phyloP scores from a whole-genome alignment of 2,888 invertebrate genomes.

The Nycteola revayana region DNA sequence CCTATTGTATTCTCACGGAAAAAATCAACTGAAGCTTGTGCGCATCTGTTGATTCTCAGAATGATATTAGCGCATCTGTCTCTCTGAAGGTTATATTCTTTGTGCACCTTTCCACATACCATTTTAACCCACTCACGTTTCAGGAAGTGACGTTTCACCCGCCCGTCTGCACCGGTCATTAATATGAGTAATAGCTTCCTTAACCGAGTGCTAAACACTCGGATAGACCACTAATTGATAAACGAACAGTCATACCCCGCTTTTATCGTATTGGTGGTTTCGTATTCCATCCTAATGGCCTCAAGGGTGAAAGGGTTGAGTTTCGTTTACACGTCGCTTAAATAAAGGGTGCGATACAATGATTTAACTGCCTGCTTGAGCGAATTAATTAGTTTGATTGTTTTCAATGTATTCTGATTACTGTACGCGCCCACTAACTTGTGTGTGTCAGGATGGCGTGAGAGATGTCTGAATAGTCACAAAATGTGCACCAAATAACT shows the following conservation, averaged over 20 bases:
- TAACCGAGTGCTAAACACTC: slow-evolving; percentile 35
- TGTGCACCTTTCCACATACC: too few relatives aligned
- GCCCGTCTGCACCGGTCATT: slow-evolving; percentile 20
- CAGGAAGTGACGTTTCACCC: slow-evolving; percentile 22
- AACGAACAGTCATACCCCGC: slow-evolving; percentile 42
- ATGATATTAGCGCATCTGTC: too few relatives aligned
- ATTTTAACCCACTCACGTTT: too few relatives aligned
- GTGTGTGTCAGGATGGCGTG: too few relatives aligned
- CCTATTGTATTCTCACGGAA: too few relatives aligned
- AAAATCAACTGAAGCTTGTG: too few relatives aligned
- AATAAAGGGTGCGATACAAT: slow-evolving; percentile 22
- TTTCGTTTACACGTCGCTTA: slow-evolving; percentile 14
- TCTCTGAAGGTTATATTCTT: too few relatives aligned
- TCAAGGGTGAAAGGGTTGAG: slow-evolving; percentile 52
- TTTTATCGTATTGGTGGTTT: slow-evolving; percentile 56
- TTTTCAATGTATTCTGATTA: too few relatives aligned
- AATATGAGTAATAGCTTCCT: slow-evolving; percentile 32
- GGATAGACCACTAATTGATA: slow-evolving; percentile 51
- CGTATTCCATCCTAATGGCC: slow-evolving; percentile 55
- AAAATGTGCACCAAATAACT: too few relatives aligned
- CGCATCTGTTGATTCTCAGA: too few relatives aligned
- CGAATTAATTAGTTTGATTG: slow-evolving; percentile 25
- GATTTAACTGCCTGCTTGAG: slow-evolving; percentile 2
- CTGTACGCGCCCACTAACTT: too few relatives aligned
- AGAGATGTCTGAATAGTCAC: too few relatives aligned